phyloP scores from a whole-genome alignment of 2,888 invertebrate genomes.

The Coelopa pilipes region DNA sequence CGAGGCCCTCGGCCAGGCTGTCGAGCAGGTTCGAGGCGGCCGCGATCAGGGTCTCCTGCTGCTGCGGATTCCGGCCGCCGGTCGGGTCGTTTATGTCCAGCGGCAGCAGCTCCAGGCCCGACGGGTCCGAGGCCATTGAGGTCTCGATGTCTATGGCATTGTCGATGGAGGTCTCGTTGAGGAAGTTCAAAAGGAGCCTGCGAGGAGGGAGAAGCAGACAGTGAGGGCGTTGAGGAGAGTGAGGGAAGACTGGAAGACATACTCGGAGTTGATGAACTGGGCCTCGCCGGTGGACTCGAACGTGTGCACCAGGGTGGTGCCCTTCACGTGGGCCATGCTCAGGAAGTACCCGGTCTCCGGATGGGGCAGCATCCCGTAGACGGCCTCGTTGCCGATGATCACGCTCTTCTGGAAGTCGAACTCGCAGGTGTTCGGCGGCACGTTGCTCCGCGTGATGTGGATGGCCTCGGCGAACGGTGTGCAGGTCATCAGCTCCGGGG shows the following conservation, averaged over 20 bases:
- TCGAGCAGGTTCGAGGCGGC: constrained; percentile 59
- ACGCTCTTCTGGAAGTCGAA: constrained; percentile 66
- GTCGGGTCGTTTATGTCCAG: constrained; percentile 63
- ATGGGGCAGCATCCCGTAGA: constrained; percentile 63
- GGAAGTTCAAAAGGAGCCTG: constrained; percentile 61
- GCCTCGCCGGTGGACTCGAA: constrained; percentile 67
- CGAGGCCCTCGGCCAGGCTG: constrained; percentile 64
- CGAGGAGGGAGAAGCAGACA: constrained; percentile 50
- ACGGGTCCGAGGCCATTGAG: constrained; percentile 60
- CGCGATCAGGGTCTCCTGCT: constrained; percentile 60
- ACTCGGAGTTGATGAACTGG: constrained; percentile 65
- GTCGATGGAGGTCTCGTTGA: constrained; percentile 64
- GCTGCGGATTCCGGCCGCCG: constrained; percentile 64
- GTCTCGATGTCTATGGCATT: constrained; percentile 65
- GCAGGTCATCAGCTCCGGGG: constrained; percentile 65
- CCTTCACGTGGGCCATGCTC: constrained; percentile 64
- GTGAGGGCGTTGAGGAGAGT: constrained; percentile 65
- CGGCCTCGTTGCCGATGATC: constrained; percentile 65
- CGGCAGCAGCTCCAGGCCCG: constrained; percentile 58
- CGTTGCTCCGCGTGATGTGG: constrained; percentile 65
- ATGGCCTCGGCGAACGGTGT: constrained; percentile 63
- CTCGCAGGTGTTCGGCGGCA: constrained; percentile 65
- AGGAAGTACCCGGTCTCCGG: constrained; percentile 63
- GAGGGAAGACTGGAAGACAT: constrained; percentile 65
- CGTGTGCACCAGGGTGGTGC: constrained; percentile 65